Evolutionary conservation across 1,140 invertebrate genomes (phyloP), one percentile per base, ranked within the genome.

Genomic region (Aethina tumida): DNA sequence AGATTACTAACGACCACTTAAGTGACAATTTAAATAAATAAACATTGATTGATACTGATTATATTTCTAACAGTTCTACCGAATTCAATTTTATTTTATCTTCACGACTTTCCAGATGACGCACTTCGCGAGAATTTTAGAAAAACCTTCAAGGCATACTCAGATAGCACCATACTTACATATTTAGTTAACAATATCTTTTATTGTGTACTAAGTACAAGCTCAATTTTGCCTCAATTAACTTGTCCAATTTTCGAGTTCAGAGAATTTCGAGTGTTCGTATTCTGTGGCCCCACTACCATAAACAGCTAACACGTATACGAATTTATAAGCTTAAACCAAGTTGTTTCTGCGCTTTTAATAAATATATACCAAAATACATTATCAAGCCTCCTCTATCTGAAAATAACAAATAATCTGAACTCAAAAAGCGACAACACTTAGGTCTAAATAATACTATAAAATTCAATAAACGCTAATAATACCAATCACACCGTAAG

Each of bases 151-250:
- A 58, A 58, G 53, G 55, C 55, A 58, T 46, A 45, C 51, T 52
- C 54, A 44, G 45, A 41, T 56, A 58, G 55, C 55, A 58, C 55
- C 55, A 58, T 45, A 47, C 51, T 54, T 54, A 56, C 53, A 52
- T 50, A 52, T 53, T 45, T 56, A 55, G 53, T 55, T 55, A 57
- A 55, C 53, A 57, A 55, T 48, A 52, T 47, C 30, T 42, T 46
- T 51, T 55, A 44, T 46, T 51, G 45, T 53, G 38, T 50, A 43
- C 48, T 47, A 43, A 41, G 30, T 46, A 47, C 46, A 55, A 55
- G 53, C 53, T 55, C 53, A 46, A 45, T 43, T 45, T 47, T 39
- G 28, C 22, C n/a, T n/a, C 32, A 28, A 45, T 36, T 42, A 19
- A 27, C 9, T 21, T 37, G 19, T 35, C 28, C 13, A 20, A 15